Percentiles rank a stretch among this genome's conserved stretches.
Conservation (phyloP, 2,888 invertebrate genomes). For the Trachelus iudaicus region DNA sequence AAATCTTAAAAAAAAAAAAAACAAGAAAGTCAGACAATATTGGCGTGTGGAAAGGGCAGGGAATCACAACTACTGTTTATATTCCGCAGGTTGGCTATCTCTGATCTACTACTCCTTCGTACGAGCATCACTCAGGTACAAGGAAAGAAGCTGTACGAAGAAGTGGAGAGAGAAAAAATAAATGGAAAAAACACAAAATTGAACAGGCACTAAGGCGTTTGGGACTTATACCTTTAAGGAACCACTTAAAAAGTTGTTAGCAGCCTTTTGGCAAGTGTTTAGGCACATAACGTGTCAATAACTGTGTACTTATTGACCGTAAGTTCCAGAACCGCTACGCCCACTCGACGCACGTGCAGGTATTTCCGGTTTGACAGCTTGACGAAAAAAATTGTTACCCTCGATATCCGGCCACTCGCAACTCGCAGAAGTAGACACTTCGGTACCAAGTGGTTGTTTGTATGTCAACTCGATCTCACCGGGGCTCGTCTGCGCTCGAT, state of each 20-base stretch:
- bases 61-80: conserved; percentile 21
- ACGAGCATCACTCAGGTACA: neutral
- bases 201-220: neutral
- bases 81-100: conserved; percentile 1
- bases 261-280: neutral
- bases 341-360: neutral
- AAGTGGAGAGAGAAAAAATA: neutral
- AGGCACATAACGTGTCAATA: neutral
- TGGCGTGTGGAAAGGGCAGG: conserved; percentile 13
- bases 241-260: neutral
- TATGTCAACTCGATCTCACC: neutral
- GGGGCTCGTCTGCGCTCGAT: neutral
- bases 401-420: neutral
- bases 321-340: neutral
- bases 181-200: neutral
- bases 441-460: neutral
- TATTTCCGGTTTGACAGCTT: neutral
- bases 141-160: neutral
- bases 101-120: neutral
- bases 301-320: neutral
- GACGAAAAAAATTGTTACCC: neutral
- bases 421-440: neutral
- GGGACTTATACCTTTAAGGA: neutral
- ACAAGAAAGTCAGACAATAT: conserved; percentile 27
- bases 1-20: neutral